Base-by-base conservation (phyloP, 2,888 invertebrate genomes). In the Sarcophaga caerulescens region DNA sequence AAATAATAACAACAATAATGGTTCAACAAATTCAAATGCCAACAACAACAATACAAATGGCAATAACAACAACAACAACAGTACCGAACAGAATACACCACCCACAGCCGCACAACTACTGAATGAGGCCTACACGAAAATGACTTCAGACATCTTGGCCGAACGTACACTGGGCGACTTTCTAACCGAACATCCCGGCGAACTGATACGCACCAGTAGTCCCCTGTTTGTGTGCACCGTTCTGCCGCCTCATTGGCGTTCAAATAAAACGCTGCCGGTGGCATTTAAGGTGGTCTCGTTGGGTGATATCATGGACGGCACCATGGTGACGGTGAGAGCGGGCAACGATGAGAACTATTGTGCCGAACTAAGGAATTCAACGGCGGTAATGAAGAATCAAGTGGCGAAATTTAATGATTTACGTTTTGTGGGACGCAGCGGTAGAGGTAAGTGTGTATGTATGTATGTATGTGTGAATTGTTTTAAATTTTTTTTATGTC, bases 401-500 rank as follows among this genome's bases (percentile, higher is more conserved):
- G 98, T 99, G 90, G 99, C 99, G 89, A 98, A 99, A 94, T 99
- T 99, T 94, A 99, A 99, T 93, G 99, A 99, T 94, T 95, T 99
- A 90, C 95, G 99, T 93, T 99, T 99, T 94, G 98, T 99, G 90
- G 99, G 99, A 89, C 95, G 99, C 93, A 99, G 99, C 93, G 99
- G 99, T 91, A 95, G 99, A 96, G 99, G 99, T 99, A 94, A 96
- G 96, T 94, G 23, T 35, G 47, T 60, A 70, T 84, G 60, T 84
- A 70, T 84, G 60, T 84, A 96, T 94, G 23, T 35, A 47, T 60
- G 75, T 84, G 52, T 84, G 47, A 23, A 23, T 1, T 47, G 52
- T 78, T 73, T 66, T 69, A 60, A 60, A 60, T 63, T 25, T 63
- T 63, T 25, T 63, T 63, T 25, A 17, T 21, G 0, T 8, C 11